A percentile compares a stretch with the other conserved stretches of the same genome.
phyloP scores from a whole-genome alignment of 2,888 invertebrate genomes.

The Villa cingulata region DNA sequence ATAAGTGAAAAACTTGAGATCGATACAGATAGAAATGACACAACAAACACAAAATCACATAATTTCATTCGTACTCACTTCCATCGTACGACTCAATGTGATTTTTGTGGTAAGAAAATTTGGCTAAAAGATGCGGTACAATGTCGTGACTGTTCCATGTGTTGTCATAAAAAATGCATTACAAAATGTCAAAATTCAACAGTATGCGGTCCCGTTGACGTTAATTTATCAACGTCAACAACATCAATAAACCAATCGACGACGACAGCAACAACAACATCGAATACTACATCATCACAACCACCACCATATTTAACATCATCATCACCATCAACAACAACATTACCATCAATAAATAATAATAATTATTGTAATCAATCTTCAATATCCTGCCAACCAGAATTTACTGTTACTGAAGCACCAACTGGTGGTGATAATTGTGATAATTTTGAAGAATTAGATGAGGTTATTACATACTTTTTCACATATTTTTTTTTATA shows the following conservation, averaged over 20 bases:
- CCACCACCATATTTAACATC: too few relatives aligned
- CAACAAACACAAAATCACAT: slow-evolving; percentile 38
- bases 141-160: slow-evolving; percentile 76
- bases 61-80: slow-evolving; percentile 83
- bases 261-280: slow-evolving; percentile 11
- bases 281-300: not conserved
- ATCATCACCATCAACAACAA: too few relatives aligned
- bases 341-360: too few relatives aligned
- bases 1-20: slow-evolving; percentile 19
- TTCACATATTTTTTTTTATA: too few relatives aligned
- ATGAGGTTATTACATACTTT: not conserved
- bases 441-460: not conserved
- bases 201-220: slow-evolving; percentile 42
- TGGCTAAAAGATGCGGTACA: slow-evolving; percentile 95
- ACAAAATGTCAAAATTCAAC: slow-evolving; percentile 66
- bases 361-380: too few relatives aligned
- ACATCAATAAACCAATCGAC: slow-evolving; percentile 3
- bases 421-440: slow-evolving; percentile 13
- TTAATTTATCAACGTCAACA: slow-evolving; percentile 14
- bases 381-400: slow-evolving; percentile 24
- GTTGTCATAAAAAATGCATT: slow-evolving; percentile 93
- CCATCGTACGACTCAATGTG: slow-evolving; percentile 77
- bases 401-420: slow-evolving; percentile 38
- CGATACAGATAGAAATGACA: slow-evolving; percentile 19
- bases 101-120: slow-evolving; percentile 91